Percentiles rank a stretch among this genome's conserved stretches.
phyloP scores from a whole-genome alignment of 2,797 vertebrate species.

The Hemitrygon akajei region DNA sequence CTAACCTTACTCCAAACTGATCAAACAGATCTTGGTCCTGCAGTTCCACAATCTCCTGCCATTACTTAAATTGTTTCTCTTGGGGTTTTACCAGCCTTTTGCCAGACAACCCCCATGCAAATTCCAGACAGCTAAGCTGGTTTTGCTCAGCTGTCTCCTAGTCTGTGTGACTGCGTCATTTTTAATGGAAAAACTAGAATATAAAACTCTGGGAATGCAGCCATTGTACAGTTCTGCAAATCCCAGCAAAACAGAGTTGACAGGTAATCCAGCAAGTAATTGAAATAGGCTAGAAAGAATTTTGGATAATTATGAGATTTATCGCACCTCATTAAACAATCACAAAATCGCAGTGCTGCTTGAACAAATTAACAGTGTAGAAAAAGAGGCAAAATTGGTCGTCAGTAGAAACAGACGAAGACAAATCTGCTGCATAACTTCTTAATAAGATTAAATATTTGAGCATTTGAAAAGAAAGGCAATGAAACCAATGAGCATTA shows the following conservation, averaged over 20 bases:
- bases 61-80: background rate
- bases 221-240: background rate
- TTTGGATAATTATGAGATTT: conserved; percentile 26
- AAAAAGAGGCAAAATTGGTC: background rate
- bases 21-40: background rate
- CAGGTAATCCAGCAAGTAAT: conserved; percentile 16
- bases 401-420: background rate
- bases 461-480: background rate
- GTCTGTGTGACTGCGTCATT: background rate
- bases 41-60: conserved; percentile 1
- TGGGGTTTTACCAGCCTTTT: background rate
- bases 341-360: background rate
- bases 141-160: conserved; percentile 20
- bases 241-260: conserved; percentile 27
- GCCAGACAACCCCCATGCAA: conserved; percentile 1
- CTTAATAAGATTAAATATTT: background rate
- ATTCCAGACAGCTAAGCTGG: background rate
- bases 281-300: conserved; percentile 18
- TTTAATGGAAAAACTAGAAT: conserved; percentile 11
- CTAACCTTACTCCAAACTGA: conserved; percentile 12
- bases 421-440: background rate
- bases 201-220: background rate
- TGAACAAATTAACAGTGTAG: background rate
- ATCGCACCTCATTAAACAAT: conserved; percentile 14
- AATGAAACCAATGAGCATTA: background rate